Base-by-base conservation (phyloP, 2,888 invertebrate genomes). In the Ophonus ardosiacus region DNA sequence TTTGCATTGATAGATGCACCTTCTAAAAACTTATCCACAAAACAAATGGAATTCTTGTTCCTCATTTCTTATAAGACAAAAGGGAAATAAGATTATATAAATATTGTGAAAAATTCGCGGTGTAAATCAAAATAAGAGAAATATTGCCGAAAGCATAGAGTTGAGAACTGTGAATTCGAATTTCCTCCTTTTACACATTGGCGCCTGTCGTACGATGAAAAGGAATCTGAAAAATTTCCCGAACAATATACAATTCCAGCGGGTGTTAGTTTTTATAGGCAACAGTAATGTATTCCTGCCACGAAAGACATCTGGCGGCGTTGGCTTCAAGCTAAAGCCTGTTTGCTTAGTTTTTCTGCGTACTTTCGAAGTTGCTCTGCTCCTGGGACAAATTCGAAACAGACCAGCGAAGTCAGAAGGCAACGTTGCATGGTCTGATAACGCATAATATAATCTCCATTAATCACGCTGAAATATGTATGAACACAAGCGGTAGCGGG, bases 381-480 rank as follows among this genome's bases (percentile, higher is more conserved):
- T 76, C 76, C 51, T 43, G 57, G 57, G 78, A 57, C 78, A 78
- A 78, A 78, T 78, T 78, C 24, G 56, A 57, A 78, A 57, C 78
- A 83, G 83, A 21, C 56, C 68, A 81, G 51, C 76, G 68, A 61
- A 57, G 38, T 57, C 56, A 57, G 61, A 61, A 83, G 57, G 59
- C 71, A 56, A 57, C 56, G 83, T 84, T 84, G 83, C 76, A 74
- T 57, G 40, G 61, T 63, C 84, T 78, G 84, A 84, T 84, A 84
- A 78, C 78, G 71, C 57, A 68, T 74, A 63, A 84, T 84, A 84
- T 78, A 84, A 84, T 84, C 84, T 24, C 78, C 78, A 84, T 84
- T 84, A 84, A 84, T 84, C 84, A 84, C 78, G 31, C 21, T 84
- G 84, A 84, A 84, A 84, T 84, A 84, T 84, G 84, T 84, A 84